phyloP scores from a whole-genome alignment of 2,888 invertebrate genomes.

The Drosophila trichaetosa region DNA sequence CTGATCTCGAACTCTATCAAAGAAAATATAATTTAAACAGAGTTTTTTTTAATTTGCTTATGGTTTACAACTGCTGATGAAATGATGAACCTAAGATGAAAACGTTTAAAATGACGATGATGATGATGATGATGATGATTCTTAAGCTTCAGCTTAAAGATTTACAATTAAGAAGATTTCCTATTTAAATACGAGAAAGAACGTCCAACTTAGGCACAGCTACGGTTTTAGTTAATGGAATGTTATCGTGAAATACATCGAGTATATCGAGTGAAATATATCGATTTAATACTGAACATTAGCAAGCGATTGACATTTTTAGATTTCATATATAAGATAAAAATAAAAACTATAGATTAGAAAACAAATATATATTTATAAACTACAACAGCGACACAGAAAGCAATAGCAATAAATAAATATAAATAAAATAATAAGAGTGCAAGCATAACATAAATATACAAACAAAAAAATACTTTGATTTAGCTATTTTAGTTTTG shows the following conservation, averaged over 20 bases:
- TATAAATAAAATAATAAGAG: not conserved
- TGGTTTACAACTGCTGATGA: not conserved
- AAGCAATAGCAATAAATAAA: not conserved
- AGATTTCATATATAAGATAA: not conserved
- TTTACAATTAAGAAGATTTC: not conserved
- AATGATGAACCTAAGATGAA: not conserved
- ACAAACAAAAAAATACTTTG: not conserved
- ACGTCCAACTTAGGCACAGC: not conserved
- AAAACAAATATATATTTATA: not conserved
- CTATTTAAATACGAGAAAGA: not conserved
- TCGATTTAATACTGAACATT: not conserved
- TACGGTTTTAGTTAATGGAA: not conserved
- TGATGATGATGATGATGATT: not conserved
- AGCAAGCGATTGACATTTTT: not conserved
- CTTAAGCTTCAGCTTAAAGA: not conserved
- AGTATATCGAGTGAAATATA: not conserved
- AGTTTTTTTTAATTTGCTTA: not conserved
- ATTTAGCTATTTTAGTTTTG: not conserved
- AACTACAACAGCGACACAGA: not conserved
- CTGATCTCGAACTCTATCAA: slow-evolving; percentile 83
- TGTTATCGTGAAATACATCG: not conserved
- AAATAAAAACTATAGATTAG: not conserved
- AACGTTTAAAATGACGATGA: not conserved
- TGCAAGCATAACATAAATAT: not conserved
- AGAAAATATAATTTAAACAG: not conserved